Evolutionary conservation across 2,797 vertebrate genomes (phyloP), one percentile per base, ranked within the genome.

Genomic region (Myotis findleyi): DNA sequence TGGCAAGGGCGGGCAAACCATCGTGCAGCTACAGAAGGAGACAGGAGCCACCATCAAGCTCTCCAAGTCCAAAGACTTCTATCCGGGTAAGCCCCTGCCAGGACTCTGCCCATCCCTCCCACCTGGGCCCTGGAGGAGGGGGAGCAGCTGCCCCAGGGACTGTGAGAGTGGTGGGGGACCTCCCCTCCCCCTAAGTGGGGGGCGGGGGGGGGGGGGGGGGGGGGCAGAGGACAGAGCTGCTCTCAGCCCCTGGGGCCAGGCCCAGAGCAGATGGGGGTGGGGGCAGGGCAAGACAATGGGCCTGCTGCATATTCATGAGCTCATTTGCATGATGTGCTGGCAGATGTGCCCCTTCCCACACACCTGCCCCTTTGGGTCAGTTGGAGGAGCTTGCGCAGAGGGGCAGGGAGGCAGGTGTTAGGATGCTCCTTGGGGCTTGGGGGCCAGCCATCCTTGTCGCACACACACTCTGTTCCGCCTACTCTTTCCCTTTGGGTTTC

Each of bases 1-100:
- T 84, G 99, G 99, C 96, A 99, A 99, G 97, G 99, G 99, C 27
- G 99, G 99, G 88, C 99, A 99, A 98, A 99, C 99, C 96, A 99
- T 99, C 90, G 99, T 99, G 96, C 99, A 99, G 98, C 98, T 99
- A 94, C 99, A 99, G 98, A 99, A 99, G 97, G 99, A 99, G 98
- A 99, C 99, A 0, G 99, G 99, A 30, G 99, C 99, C 98, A 99
- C 99, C 96, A 99, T 99, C 98, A 99, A 99, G 97, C 99, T 99
- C 97, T 99, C 99, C 98, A 99, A 99, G 98, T 99, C 99, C 98
- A 99, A 99, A 99, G 99, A 99, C 98, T 99, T 99, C 98, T 99
- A 99, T 98, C 99, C 99, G 96, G 99, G 99, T 99, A 98, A 98
- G 98, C 27, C 17, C n/a, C 36, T 21, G 47, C 66, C 7, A 0